Conservation (phyloP, 1,140 invertebrate species). For the Megalopta genalis region DNA sequence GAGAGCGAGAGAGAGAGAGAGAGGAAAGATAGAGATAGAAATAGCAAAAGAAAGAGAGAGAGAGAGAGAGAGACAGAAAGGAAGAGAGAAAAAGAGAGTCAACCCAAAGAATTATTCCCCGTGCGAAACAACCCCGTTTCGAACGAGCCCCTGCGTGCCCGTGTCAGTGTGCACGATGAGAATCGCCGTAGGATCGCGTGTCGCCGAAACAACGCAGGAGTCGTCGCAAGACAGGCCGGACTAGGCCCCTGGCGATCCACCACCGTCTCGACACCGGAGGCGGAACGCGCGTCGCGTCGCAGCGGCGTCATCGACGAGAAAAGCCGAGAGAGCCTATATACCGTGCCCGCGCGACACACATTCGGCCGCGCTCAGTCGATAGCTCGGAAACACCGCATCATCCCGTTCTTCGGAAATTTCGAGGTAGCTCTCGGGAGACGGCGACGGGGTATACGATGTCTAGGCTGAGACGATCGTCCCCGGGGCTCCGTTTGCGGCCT, state of each 20-base stretch:
- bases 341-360: constrained; percentile 38
- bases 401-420: constrained; percentile 13
- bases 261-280: no score
- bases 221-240: constrained; percentile 20
- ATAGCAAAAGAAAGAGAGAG: no score
- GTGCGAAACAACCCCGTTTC: no score
- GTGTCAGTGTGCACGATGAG: background rate
- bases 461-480: no score
- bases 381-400: constrained; percentile 10
- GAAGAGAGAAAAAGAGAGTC: no score
- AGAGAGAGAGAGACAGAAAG: no score
- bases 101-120: no score
- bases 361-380: constrained; percentile 44
- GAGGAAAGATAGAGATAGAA: no score
- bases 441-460: no score
- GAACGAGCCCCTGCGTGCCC: no score
- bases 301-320: constrained; percentile 45
- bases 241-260: background rate
- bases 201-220: constrained; percentile 1
- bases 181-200: background rate
- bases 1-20: no score
- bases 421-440: background rate
- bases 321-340: constrained; percentile 39
- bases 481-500: no score
- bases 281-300: constrained; percentile 12